phyloP scores from a whole-genome alignment of 1,140 invertebrate species.

The Magallana angulata region DNA sequence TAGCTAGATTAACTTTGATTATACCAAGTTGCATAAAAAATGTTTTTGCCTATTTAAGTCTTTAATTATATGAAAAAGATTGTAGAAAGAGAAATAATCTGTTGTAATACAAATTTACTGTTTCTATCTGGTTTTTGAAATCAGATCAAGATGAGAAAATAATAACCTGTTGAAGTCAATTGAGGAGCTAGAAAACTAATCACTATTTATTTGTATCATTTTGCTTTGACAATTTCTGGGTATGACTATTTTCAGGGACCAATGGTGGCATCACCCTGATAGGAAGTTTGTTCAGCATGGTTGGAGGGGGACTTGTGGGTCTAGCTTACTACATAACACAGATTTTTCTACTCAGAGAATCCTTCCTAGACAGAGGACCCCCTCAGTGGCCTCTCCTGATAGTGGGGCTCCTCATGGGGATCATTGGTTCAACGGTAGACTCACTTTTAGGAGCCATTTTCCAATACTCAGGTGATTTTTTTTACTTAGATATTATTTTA shows the following conservation, averaged over 20 bases:
- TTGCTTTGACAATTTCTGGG: no score
- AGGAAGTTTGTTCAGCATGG: conserved; percentile 86
- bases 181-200: no score
- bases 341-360: conserved; percentile 84
- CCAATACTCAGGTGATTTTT: conserved; percentile 88
- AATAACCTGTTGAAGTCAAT: no score
- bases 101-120: no score
- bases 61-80: no score
- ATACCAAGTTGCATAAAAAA: no score
- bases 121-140: no score
- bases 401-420: conserved; percentile 86
- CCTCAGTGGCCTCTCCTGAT: conserved; percentile 91
- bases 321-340: conserved; percentile 86
- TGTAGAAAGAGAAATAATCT: no score
- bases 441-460: conserved; percentile 91
- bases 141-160: no score
- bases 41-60: no score
- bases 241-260: conserved; percentile 83
- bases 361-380: conserved; percentile 79
- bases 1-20: no score
- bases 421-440: conserved; percentile 90
- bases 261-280: conserved; percentile 89
- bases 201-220: no score
- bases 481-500: background rate
- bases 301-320: conserved; percentile 89